Percentiles rank a stretch among this genome's conserved stretches.
Conservation (phyloP, 2,797 vertebrate genomes). For the Cephalopachus bancanus region DNA sequence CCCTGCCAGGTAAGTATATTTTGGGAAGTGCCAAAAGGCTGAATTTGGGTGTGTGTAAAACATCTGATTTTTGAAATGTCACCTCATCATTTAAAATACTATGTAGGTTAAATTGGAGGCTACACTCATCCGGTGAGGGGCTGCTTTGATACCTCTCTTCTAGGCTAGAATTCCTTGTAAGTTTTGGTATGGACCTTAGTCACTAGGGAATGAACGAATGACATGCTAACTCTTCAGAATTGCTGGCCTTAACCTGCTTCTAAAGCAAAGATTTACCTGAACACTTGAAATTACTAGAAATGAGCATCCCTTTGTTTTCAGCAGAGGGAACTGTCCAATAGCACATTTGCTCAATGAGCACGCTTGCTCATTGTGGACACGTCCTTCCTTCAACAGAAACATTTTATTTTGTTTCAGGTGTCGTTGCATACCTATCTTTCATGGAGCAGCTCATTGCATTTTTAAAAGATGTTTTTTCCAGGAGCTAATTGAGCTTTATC, state of each 20-base stretch:
- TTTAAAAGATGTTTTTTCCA: constrained; percentile 84
- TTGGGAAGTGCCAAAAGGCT: background rate
- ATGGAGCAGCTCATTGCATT: constrained; percentile 78
- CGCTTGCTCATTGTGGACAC: constrained; percentile 2
- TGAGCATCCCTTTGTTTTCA: background rate
- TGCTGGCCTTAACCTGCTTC: background rate
- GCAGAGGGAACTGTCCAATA: background rate
- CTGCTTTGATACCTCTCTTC: background rate
- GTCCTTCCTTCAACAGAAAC: constrained; percentile 44
- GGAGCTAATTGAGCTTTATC: constrained; percentile 86
- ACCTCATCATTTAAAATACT: constrained; percentile 52
- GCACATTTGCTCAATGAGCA: constrained; percentile 11
- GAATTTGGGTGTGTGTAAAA: background rate
- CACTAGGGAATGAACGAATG: background rate
- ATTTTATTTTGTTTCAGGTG: constrained; percentile 77
- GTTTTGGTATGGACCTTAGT: background rate
- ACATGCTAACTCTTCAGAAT: background rate
- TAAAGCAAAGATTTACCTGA: constrained; percentile 51
- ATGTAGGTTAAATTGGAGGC: background rate
- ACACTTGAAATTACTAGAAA: constrained; percentile 61
- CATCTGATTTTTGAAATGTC: constrained; percentile 32
- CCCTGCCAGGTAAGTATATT: too few relatives aligned
- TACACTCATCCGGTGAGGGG: background rate
- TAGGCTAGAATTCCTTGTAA: background rate
- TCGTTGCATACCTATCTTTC: constrained; percentile 77